phyloP scores from a whole-genome alignment of 35 echinoderm and acorn worm species.

The Amphiura filiformis region DNA sequence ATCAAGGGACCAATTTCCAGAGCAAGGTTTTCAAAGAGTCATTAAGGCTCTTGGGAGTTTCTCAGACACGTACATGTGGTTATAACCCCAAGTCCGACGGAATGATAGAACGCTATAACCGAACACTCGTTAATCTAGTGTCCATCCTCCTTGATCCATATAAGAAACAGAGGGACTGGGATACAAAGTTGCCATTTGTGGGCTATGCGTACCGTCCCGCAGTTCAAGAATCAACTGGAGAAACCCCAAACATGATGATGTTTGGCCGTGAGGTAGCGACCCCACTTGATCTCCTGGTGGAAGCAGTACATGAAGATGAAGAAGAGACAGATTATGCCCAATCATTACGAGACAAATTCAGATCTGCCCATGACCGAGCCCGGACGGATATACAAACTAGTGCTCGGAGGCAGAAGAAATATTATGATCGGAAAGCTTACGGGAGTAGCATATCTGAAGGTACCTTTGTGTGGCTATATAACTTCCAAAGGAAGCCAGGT shows the following conservation, averaged over 20 bases:
- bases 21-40: not conserved
- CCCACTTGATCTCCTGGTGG: not conserved
- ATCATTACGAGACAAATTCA: not conserved
- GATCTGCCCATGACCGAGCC: conserved; percentile 26
- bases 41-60: conserved; percentile 17
- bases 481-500: conserved; percentile 42
- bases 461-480: conserved; percentile 57
- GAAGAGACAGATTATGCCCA: conserved; percentile 17
- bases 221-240: conserved; percentile 30
- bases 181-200: conserved; percentile 16
- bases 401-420: conserved; percentile 7
- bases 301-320: not conserved
- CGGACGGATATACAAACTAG: not conserved
- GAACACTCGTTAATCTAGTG: conserved; percentile 11
- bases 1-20: conserved; percentile 44
- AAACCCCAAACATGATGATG: conserved; percentile 41
- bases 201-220: conserved; percentile 29
- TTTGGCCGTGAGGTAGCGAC: conserved; percentile 33
- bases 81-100: conserved; percentile 28
- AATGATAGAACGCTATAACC: conserved; percentile 44
- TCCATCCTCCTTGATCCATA: not conserved
- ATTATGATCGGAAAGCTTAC: conserved; percentile 36
- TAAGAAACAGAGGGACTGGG: conserved; percentile 36
- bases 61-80: conserved; percentile 38
- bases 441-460: not conserved